Evolutionary conservation across 2,888 invertebrate species (phyloP).

Genomic region (Antheraea yamamai): DNA sequence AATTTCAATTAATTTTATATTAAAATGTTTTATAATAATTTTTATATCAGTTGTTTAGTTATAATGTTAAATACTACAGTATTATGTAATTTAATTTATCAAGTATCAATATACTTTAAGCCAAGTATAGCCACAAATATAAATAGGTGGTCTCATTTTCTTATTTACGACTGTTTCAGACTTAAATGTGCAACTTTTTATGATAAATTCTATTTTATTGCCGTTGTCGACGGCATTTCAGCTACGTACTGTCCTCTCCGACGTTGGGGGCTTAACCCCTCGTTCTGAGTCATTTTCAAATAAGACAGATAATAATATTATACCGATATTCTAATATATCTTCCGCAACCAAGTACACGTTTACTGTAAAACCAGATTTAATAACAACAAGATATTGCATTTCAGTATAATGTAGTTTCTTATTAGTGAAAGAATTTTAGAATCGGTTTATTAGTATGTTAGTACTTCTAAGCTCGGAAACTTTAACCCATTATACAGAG

Average conservation of each 20-base stretch:
- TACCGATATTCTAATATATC: background rate
- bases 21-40: background rate
- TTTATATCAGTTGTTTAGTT: background rate
- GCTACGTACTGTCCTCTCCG: constrained; percentile 1
- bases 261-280: background rate
- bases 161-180: constrained; percentile 75
- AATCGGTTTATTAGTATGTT: background rate
- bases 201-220: constrained; percentile 74
- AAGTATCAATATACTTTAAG: constrained; percentile 48
- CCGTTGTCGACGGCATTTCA: constrained; percentile 44
- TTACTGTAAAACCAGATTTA: too few species aligned
- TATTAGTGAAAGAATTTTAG: background rate
- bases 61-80: background rate
- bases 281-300: background rate
- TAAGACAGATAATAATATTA: background rate
- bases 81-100: background rate
- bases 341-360: too few species aligned
- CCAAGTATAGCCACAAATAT: constrained; percentile 56
- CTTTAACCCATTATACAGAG: too few species aligned
- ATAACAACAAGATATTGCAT: too few species aligned
- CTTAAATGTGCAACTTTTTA: constrained; percentile 76
- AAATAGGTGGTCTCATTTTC: constrained; percentile 75
- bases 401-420: too few species aligned
- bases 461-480: too few species aligned
- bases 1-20: background rate